A percentile compares a stretch with the other conserved stretches of the same genome.
phyloP scores from a whole-genome alignment of 1,140 invertebrate genomes.

The Rhizoglyphus robini region DNA sequence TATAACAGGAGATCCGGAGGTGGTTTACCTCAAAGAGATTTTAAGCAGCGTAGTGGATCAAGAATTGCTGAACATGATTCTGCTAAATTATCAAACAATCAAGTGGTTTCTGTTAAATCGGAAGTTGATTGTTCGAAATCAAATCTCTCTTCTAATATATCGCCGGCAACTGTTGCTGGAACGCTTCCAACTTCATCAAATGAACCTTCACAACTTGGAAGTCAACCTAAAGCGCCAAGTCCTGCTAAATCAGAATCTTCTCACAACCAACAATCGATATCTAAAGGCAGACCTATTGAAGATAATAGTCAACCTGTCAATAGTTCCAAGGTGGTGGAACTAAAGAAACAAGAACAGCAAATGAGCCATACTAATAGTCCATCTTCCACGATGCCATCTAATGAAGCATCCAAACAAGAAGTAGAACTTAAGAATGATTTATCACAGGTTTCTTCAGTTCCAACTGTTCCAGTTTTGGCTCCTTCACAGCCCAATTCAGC shows the following conservation, averaged over 20 bases:
- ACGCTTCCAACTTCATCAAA: not conserved
- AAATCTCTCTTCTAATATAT: not conserved
- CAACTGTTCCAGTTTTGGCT: no score
- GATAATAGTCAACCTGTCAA: not conserved
- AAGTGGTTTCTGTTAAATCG: not conserved
- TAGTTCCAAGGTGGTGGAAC: not conserved
- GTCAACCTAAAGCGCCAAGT: not conserved
- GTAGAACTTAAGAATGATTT: slow-evolving; percentile 5
- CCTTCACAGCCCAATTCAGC: no score
- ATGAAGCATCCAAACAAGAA: not conserved
- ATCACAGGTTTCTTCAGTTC: no score
- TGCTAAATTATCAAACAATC: not conserved
- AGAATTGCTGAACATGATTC: not conserved
- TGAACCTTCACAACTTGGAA: not conserved
- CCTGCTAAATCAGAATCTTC: not conserved
- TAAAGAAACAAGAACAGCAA: not conserved
- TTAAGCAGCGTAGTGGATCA: not conserved
- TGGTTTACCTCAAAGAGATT: not conserved
- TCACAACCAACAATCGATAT: not conserved
- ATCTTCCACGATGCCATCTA: not conserved
- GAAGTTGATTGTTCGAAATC: not conserved
- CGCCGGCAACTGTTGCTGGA: not conserved
- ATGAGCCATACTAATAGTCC: no score
- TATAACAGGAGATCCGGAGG: not conserved
- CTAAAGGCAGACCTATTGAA: not conserved